These are phyloP conservation scores for Xylota sylvarum DNA, from an alignment of 2,888 invertebrate genomes.

Conservation along the genomic window DNA sequence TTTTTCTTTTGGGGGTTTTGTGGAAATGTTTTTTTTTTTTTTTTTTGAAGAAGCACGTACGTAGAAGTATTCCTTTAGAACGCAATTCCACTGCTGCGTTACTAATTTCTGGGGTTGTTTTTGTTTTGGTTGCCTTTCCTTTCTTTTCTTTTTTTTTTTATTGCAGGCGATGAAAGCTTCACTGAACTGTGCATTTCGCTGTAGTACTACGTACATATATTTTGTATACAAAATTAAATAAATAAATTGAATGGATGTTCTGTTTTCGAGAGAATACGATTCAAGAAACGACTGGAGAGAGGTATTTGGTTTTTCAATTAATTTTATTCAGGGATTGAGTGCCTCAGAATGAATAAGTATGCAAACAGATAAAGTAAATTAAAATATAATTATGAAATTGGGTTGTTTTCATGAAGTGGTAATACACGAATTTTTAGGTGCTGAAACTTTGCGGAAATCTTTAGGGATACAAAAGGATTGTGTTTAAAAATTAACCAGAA, in stretches of 20 bases:
- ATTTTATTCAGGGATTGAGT: conserved; percentile 1
- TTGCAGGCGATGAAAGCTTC: conserved; percentile 55
- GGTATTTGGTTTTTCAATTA: conserved; percentile 13
- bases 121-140: conserved; percentile 37
- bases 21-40: neutral
- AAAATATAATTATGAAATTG: conserved; percentile 7
- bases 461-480: neutral
- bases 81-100: conserved; percentile 56
- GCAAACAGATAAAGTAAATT: conserved; percentile 1
- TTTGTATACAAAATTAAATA: conserved; percentile 52
- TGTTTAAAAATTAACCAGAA: no score
- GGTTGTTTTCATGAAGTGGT: neutral
- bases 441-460: neutral
- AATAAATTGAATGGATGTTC: conserved; percentile 39
- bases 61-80: conserved; percentile 51
- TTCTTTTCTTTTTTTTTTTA: conserved; percentile 27
- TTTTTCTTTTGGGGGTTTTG: conserved; percentile 9
- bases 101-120: conserved; percentile 41
- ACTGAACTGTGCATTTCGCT: conserved; percentile 4
- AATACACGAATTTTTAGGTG: neutral
- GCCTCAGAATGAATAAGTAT: neutral
- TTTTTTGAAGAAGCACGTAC: conserved; percentile 46
- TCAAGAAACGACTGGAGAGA: neutral
- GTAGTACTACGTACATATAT: conserved; percentile 24
- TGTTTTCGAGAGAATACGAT: neutral